Base-by-base conservation (phyloP, 2,113 vertebrate species). In the Plecotus auritus region DNA sequence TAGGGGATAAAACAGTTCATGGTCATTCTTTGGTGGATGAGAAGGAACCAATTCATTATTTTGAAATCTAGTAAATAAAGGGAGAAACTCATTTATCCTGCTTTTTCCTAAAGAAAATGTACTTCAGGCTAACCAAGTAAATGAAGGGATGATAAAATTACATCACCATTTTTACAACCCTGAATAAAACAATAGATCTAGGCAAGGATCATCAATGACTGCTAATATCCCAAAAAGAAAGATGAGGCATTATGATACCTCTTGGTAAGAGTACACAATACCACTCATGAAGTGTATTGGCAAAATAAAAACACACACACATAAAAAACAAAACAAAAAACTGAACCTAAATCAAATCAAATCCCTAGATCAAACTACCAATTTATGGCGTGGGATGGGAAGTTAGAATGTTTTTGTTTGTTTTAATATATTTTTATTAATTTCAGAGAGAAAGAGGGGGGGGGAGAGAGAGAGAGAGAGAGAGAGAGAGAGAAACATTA, bases 1-100 rank as follows among this genome's bases (percentile, higher is more conserved):
- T 85, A 45, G 47, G 37, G 32, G 1, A 22, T 40, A 88, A 96
- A 89, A 45, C 4, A 78, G 16, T 56, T 77, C 20, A 87, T 7
- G 35, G 12, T 80, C 20, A 69, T 93, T 93, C 66, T 82, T 84
- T 72, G 49, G 30, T 77, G 5, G 26, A 87, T 81, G 26, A 95
- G 88, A 95, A 82, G 35, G 12, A 78, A 73, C 3, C 17, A 93
- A 86, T 67, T 66, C 54, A 82, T 72, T 93, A 96, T 69, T 80
- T 51, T 95, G 51, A 82, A 95, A 96, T 80, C 7, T 16, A 76
- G 40, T 88, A 94, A 93, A 94, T 86, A 95, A 93, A 47, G 17
- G 1, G 22, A 64, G 12, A 74, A 82, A 95, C 82, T 26, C 40
- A 59, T 6, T 64, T 85, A 56, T 76, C 45, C 26, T 64, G 30